These are phyloP conservation scores for Oenanthe melanoleuca DNA, from an alignment of 2,113 vertebrate species.

Conservation along the genomic window DNA sequence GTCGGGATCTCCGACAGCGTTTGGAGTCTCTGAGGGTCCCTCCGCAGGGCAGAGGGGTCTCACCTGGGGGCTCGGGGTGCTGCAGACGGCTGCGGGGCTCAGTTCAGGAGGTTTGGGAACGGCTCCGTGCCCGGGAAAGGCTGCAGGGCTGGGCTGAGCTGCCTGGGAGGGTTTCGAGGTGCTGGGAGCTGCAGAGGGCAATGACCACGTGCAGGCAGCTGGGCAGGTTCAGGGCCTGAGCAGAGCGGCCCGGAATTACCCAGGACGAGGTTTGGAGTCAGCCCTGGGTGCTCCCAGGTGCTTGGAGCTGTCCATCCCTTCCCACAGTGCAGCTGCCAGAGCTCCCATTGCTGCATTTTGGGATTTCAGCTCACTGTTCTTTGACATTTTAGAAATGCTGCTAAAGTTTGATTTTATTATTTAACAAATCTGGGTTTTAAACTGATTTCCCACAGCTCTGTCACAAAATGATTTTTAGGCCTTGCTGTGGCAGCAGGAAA, in stretches of 20 bases:
- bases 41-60: too few species aligned
- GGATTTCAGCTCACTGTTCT: background rate
- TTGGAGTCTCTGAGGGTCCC: fast-evolving
- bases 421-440: background rate
- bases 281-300: background rate
- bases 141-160: fast-evolving
- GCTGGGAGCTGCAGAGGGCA: fast-evolving
- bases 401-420: background rate
- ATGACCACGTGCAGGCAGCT: fast-evolving
- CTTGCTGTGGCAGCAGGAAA: background rate
- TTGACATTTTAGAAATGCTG: background rate
- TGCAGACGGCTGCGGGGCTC: too few species aligned
- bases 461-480: background rate
- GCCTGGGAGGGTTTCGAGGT: fast-evolving
- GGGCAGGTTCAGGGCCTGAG: fast-evolving
- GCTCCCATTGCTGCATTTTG: background rate
- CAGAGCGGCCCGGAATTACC: fast-evolving
- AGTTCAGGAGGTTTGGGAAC: fast-evolving
- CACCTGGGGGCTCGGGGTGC: fast-evolving
- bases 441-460: background rate
- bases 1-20: fast-evolving
- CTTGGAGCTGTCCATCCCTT: background rate
- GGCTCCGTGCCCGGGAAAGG: fast-evolving
- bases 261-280: background rate
- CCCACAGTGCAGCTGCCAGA: fast-evolving